phyloP scores from a whole-genome alignment of 2,797 vertebrate genomes.

The Okamejei kenojei region DNA sequence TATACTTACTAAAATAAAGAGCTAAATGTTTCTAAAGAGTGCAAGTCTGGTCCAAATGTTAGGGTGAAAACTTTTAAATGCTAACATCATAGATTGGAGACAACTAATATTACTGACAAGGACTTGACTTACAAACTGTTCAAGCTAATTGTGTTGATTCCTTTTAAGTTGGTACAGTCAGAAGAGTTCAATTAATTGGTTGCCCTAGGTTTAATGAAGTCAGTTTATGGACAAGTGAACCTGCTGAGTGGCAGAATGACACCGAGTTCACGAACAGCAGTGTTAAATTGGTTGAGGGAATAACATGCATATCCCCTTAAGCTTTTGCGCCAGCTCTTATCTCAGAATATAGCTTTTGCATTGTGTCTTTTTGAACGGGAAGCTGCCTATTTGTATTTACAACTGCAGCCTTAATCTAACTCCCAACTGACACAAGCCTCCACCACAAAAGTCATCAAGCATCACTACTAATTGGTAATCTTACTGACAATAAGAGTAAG shows the following conservation, averaged over 20 bases:
- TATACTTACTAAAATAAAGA: neutral
- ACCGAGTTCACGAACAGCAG: neutral
- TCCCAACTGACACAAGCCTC: neutral
- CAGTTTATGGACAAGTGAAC: neutral
- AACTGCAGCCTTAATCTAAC: neutral
- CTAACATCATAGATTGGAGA: neutral
- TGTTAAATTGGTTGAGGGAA: conserved; percentile 15
- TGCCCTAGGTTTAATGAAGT: conserved; percentile 22
- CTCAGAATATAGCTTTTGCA: neutral
- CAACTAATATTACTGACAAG: neutral
- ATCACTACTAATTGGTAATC: conserved; percentile 17
- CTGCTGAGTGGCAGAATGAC: neutral
- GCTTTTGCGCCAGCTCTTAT: conserved; percentile 16
- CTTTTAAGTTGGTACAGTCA: neutral
- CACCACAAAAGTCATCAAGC: neutral
- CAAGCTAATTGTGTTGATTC: conserved; percentile 23
- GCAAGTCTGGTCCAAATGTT: neutral
- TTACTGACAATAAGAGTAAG: neutral
- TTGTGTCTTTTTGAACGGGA: neutral
- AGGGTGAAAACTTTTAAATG: neutral
- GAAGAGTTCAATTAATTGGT: neutral
- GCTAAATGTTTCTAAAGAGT: neutral
- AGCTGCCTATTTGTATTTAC: conserved; percentile 16
- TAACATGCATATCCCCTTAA: conserved; percentile 1
- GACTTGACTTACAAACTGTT: conserved; percentile 23